Percentiles rank a stretch among this genome's conserved stretches.
Conservation (phyloP, 2,888 invertebrate species). For the Carcina quercana region DNA sequence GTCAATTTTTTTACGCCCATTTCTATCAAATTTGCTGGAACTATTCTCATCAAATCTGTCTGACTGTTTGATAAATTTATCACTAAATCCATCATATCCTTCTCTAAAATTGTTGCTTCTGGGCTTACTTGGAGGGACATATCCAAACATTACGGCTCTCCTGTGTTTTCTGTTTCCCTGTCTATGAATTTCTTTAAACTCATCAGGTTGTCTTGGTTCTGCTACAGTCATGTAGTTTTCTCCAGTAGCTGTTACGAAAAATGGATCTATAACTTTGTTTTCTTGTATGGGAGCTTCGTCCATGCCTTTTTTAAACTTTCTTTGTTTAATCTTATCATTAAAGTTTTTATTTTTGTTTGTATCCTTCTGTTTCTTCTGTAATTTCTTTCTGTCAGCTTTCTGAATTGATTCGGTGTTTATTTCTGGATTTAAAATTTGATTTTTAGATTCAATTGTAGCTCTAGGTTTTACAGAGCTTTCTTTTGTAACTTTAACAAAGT, state of each 20-base stretch:
- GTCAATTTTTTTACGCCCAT: constrained; percentile 7
- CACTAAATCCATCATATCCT: constrained; percentile 25
- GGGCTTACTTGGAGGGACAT: constrained; percentile 44
- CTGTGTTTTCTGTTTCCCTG: constrained; percentile 58
- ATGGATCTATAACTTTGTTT: constrained; percentile 57
- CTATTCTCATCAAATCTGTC: constrained; percentile 2
- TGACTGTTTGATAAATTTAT: constrained; percentile 19
- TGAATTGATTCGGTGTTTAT: constrained; percentile 10
- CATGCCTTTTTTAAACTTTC: constrained; percentile 44
- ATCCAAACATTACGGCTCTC: constrained; percentile 64
- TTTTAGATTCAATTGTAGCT: background rate
- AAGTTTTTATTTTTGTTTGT: constrained; percentile 49
- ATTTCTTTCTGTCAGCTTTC: constrained; percentile 15
- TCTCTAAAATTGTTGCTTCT: constrained; percentile 19
- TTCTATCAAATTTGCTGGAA: too few species aligned
- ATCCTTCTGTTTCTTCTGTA: constrained; percentile 40
- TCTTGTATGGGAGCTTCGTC: constrained; percentile 23
- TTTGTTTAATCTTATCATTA: constrained; percentile 46
- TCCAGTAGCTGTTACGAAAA: constrained; percentile 60
- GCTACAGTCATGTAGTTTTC: constrained; percentile 61
- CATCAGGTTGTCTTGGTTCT: constrained; percentile 59
- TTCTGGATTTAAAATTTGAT: background rate
- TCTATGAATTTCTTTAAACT: constrained; percentile 54
- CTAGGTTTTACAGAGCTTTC: constrained; percentile 3
- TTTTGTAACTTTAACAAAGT: background rate